Evolutionary conservation across 2,888 invertebrate genomes (phyloP), one percentile per base, ranked within the genome.

Genomic region (Charanyca ferruginea): DNA sequence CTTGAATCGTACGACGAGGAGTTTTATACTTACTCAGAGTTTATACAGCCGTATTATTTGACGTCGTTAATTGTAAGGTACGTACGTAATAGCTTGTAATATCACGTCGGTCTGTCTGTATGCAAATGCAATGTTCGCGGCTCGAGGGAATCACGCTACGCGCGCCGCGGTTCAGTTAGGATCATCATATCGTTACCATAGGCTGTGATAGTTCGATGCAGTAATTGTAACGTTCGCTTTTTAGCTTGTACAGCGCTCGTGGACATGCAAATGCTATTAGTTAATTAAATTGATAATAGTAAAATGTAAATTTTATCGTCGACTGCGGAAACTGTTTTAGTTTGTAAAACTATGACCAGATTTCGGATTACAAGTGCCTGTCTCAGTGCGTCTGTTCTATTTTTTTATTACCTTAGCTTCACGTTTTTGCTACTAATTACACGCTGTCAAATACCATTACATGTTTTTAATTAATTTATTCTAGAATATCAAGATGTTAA

Each of bases 101-200:
- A 47, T 20, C 51, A 38, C 38, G 66, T 58, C 63, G 62, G 68
- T 71, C 63, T 79, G 68, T 71, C 63, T 79, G 73, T 79, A 85
- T 83, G 83, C 79, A 83, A 84, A 86, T 84, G 66, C 57, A 57
- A 67, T 66, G 75, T 78, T 70, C 73, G 69, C 53, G 35, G 59
- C 62, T 67, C 41, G 61, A 66, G 64, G 81, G 69, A 68, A 73
- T 73, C 79, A 73, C 63, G 71, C 63, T 55, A 47, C 65, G 44
- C 73, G 74, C 57, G 71, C 57, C 65, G 42, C 70, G 59, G 71
- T 75, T 70, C 62, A 60, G 52, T 59, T 69, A 48, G 65, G 66
- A 69, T 54, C 48, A 65, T 52, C 61, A 48, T 60, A 66, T 59
- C 49, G 48, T 53, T 47, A 22, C 52, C 32, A 51, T 13, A 35